Evolutionary conservation across 2,113 vertebrate species (phyloP).

Genomic region (Ptilonorhynchus violaceus): DNA sequence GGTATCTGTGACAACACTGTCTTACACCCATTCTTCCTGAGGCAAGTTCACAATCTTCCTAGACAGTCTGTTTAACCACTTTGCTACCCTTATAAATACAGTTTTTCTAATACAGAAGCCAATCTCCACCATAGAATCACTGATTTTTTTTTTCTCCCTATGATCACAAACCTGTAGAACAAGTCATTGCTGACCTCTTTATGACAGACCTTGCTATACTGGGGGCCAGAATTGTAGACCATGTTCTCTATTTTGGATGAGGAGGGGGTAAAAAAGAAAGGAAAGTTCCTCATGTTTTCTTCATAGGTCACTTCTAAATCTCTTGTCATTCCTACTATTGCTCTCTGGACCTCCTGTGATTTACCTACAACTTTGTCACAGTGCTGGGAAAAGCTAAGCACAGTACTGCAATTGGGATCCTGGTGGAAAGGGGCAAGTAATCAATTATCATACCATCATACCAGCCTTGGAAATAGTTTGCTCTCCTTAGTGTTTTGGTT

Average conservation of each 20-base stretch:
- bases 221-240: neutral
- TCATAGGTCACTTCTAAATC: neutral
- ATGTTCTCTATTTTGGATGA: neutral
- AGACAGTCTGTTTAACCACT: neutral
- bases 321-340: neutral
- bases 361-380: neutral
- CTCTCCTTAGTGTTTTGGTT: accelerated
- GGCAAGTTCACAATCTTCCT: neutral
- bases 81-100: neutral
- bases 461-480: neutral
- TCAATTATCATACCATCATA: neutral
- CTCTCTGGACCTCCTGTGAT: neutral
- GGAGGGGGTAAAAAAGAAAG: neutral
- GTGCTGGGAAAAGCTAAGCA: neutral
- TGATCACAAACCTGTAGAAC: neutral
- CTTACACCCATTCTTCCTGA: neutral
- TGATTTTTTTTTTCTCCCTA: neutral
- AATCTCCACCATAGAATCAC: neutral
- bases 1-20: neutral
- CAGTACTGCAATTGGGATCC: neutral
- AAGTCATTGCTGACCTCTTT: neutral
- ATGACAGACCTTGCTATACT: neutral
- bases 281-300: neutral
- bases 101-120: neutral
- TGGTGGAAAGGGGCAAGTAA: neutral